A percentile compares a stretch with the other conserved stretches of the same genome.
These are phyloP conservation scores for Dryococelus australis DNA, from an alignment of 2,888 invertebrate species.

Conservation along the genomic window DNA sequence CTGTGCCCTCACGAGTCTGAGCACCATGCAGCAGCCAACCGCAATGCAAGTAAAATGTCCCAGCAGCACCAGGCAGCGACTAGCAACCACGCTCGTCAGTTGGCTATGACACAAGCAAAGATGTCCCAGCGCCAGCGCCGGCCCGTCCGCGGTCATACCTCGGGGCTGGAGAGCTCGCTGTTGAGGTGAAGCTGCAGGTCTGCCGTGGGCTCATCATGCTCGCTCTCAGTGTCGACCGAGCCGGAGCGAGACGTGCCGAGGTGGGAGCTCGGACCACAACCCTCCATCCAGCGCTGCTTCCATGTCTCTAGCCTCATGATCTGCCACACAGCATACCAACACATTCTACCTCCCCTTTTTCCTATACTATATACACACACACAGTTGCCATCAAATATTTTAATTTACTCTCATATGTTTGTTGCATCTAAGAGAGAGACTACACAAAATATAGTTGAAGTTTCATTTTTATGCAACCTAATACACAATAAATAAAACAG, in stretches of 20 bases:
- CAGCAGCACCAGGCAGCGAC: background rate
- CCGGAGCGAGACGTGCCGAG: constrained; percentile 56
- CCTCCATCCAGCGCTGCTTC: constrained; percentile 59
- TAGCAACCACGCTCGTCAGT: background rate
- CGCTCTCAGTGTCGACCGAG: constrained; percentile 61
- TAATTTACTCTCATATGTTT: no score
- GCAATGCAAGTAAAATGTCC: no score
- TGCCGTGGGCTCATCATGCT: constrained; percentile 59
- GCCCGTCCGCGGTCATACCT: constrained; percentile 38
- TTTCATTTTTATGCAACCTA: no score
- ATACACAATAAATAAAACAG: no score
- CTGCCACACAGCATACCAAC: constrained; percentile 57
- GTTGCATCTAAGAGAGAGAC: no score
- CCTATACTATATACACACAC: background rate
- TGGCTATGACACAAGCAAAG: background rate
- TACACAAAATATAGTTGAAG: no score
- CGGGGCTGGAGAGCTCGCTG: constrained; percentile 43
- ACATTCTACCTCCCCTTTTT: background rate
- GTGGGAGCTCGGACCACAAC: constrained; percentile 45
- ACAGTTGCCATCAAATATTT: background rate
- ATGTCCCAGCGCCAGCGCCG: constrained; percentile 13
- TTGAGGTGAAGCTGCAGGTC: constrained; percentile 49
- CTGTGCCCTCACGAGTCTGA: no score
- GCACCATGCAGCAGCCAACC: no score
- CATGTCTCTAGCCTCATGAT: constrained; percentile 78